Evolutionary conservation across 2,888 invertebrate genomes (phyloP).

Genomic region (Atethmia centrago): DNA sequence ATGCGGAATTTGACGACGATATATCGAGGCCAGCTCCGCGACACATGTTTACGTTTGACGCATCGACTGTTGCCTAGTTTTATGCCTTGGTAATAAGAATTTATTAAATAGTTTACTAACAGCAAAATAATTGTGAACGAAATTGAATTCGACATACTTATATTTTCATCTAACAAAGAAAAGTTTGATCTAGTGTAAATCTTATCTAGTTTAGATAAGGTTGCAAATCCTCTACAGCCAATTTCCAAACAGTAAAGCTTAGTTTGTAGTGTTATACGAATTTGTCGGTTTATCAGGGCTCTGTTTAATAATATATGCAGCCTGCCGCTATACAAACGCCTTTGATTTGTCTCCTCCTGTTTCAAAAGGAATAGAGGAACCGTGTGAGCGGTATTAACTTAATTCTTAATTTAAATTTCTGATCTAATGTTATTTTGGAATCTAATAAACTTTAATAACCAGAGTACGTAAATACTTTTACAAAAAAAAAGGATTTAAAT

Average conservation of each 20-base stretch:
- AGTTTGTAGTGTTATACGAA: constrained; percentile 61
- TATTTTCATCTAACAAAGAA: constrained; percentile 5
- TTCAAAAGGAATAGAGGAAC: constrained; percentile 57
- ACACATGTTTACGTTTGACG: no score
- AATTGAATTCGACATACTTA: constrained; percentile 55
- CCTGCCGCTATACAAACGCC: constrained; percentile 72
- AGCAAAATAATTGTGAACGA: constrained; percentile 47
- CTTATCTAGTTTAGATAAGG: constrained; percentile 31
- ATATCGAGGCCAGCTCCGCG: no score
- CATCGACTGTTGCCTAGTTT: no score
- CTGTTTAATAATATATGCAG: constrained; percentile 82
- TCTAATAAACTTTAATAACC: neutral
- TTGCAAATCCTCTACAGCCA: neutral
- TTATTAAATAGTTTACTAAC: constrained; percentile 39
- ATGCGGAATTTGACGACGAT: no score
- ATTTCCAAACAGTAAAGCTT: neutral
- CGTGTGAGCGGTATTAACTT: constrained; percentile 26
- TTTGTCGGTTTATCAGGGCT: constrained; percentile 75
- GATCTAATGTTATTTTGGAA: constrained; percentile 12
- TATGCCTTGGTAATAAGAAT: constrained; percentile 37
- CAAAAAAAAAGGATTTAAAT: neutral
- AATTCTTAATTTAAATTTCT: neutral
- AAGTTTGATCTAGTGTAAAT: constrained; percentile 10
- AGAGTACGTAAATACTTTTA: neutral
- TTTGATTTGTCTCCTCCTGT: constrained; percentile 79